These are phyloP conservation scores for Aphelenchoides fujianensis DNA, from an alignment of 1,140 invertebrate genomes.

Conservation along the genomic window DNA sequence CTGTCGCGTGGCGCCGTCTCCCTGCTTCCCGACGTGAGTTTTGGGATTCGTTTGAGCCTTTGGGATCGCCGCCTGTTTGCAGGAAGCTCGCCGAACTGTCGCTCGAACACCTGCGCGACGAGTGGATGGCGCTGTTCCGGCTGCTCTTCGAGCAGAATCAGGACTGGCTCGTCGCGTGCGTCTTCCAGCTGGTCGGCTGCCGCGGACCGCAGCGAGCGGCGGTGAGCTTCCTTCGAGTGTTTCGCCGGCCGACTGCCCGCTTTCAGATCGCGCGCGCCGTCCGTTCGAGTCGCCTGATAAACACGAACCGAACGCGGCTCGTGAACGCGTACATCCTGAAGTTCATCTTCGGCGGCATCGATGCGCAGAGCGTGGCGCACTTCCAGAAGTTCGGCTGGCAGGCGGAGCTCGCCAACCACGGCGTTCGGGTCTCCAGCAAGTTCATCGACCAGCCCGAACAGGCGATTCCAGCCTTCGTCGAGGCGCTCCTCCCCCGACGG, in stretches of 20 bases:
- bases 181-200: neutral
- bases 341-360: neutral
- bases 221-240: too few species aligned
- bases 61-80: too few species aligned
- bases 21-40: too few species aligned
- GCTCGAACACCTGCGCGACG: too few species aligned
- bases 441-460: neutral
- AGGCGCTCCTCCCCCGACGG: neutral
- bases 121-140: neutral
- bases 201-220: neutral
- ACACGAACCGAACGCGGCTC: neutral
- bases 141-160: neutral
- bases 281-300: neutral
- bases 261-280: neutral
- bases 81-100: too few species aligned
- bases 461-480: neutral
- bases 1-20: neutral
- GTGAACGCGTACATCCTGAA: conserved; percentile 1
- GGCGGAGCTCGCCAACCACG: neutral
- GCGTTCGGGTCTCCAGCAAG: neutral
- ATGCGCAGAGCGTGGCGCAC: neutral
- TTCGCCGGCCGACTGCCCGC: too few species aligned
- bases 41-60: too few species aligned
- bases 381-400: conserved; percentile 6
- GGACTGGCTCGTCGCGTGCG: neutral